Conservation (phyloP, 2,888 invertebrate species). For the Mamestra brassicae region DNA sequence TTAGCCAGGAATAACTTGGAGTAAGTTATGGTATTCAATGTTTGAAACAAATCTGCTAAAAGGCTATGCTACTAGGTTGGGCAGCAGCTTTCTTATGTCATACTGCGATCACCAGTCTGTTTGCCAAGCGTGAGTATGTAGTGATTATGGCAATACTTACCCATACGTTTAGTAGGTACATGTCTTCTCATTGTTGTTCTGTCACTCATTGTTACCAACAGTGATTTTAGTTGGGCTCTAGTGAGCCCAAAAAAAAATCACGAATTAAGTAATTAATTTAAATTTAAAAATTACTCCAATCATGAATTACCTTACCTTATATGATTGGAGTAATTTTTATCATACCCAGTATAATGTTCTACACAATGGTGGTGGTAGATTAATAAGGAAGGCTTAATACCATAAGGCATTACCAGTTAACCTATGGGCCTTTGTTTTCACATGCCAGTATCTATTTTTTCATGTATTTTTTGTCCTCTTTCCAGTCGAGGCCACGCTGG, state of each 20-base stretch:
- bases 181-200: too few relatives aligned
- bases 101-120: conserved; percentile 1
- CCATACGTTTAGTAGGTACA: too few relatives aligned
- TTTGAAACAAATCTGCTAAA: conserved; percentile 12
- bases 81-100: conserved; percentile 22
- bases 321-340: neutral
- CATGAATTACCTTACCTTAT: too few relatives aligned
- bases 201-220: too few relatives aligned
- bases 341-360: too few relatives aligned
- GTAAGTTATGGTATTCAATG: conserved; percentile 47
- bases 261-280: too few relatives aligned
- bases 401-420: neutral
- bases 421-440: neutral
- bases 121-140: conserved; percentile 12
- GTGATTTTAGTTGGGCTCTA: neutral
- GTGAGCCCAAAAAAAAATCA: too few relatives aligned
- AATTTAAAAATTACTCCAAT: too few relatives aligned
- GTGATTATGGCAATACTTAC: neutral
- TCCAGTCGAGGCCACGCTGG: conserved; percentile 93
- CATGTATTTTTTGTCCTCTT: conserved; percentile 66
- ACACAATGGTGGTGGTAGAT: neutral
- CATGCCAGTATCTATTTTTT: neutral
- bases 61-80: neutral
- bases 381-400: neutral
- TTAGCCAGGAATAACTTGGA: conserved; percentile 42